phyloP scores from a whole-genome alignment of 2,888 invertebrate genomes.

The Nezara viridula region DNA sequence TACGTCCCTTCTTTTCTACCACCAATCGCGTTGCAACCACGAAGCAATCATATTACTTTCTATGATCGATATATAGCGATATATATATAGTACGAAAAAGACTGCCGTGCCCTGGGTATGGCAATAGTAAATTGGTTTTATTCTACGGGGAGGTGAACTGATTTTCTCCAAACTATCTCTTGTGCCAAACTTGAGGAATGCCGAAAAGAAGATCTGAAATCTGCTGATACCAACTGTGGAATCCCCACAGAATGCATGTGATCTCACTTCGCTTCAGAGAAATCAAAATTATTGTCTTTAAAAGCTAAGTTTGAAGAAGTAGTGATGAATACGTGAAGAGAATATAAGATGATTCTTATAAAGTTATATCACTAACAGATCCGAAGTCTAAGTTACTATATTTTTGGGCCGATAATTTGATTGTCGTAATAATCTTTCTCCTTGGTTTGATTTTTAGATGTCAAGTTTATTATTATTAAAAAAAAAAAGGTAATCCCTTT shows the following conservation, averaged over 20 bases:
- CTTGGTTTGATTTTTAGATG: no score
- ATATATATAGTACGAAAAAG: not conserved
- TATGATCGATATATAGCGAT: not conserved
- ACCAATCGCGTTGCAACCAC: constrained; percentile 7
- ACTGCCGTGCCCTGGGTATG: not conserved
- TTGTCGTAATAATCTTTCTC: no score
- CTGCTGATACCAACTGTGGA: no score
- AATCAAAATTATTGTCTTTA: not conserved
- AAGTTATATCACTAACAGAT: not conserved
- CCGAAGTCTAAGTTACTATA: no score
- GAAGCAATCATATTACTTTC: constrained; percentile 24
- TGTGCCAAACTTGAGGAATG: not conserved
- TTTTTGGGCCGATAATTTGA: no score
- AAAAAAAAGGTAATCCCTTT: no score
- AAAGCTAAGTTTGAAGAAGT: no score
- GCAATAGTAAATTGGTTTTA: not conserved
- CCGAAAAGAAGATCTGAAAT: not conserved
- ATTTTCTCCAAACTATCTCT: not conserved
- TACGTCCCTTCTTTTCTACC: not conserved
- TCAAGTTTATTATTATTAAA: no score
- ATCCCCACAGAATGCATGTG: not conserved
- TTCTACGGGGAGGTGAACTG: not conserved
- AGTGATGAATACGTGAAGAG: not conserved
- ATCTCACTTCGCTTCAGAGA: not conserved
- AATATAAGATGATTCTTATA: not conserved